Evolutionary conservation across 2,888 invertebrate species (phyloP), one percentile per base, ranked within the genome.

Genomic region (Sepioteuthis lessoniana): DNA sequence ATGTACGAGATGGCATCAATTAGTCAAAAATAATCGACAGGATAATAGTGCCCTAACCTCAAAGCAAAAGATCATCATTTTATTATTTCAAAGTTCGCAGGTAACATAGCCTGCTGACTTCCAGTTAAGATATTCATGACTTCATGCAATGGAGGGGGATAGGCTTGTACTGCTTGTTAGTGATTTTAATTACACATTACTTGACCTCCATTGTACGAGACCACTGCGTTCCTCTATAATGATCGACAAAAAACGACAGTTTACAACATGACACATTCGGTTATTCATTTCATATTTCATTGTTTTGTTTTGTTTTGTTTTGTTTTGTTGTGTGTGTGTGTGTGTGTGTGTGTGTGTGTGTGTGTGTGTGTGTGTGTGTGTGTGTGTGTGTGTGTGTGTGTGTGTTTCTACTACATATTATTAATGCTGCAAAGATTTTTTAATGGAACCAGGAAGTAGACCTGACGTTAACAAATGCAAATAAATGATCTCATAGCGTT

Each of bases 131-230:
- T 76, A 16, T n/a, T 76, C 76, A 76, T n/a, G 76, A 76, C 76
- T 76, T 19, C 76, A 76, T 10, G n/a, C 76, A 76, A 35, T 35
- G n/a, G 16, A n/a, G 35, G 28, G n/a, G 35, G 76, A 76, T 35
- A 21, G 19, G 76, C 35, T 76, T 76, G 16, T 16, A n/a, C 13
- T 76, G 76, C 16, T n/a, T 76, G n/a, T 76, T 76, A 13, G n/a
- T 76, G 76, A 76, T 76, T 76, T 76, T 76, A 76, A 76, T 76
- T 35, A 76, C 76, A 76, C 76, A n/a, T 76, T 76, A 76, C 76
- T 76, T 76, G 76, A 76, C 76, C 35, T 76, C 76, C 10, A 76
- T 16, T 35, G 35, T 16, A 35, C 76, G 76, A 35, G 4, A 2
- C n/a, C 35, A 35, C 35, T 76, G 76, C 35, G n/a, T 76, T 35